Conservation (phyloP, 2,797 vertebrate genomes). For the Emydoidea blandingii region DNA sequence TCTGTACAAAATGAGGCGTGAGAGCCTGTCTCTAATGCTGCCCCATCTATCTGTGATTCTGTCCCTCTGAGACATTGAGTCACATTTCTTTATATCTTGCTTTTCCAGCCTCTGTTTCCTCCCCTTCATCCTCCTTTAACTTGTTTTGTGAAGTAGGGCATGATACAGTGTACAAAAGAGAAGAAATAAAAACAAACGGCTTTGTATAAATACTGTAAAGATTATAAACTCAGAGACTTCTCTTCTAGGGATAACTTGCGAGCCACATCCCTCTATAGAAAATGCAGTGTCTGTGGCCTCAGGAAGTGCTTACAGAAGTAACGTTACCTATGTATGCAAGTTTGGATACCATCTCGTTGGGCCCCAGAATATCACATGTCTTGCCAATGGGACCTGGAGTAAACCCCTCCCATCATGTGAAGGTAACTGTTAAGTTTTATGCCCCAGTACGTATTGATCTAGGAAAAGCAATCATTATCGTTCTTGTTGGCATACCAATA, state of each 20-base stretch:
- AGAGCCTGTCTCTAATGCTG: neutral
- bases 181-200: neutral
- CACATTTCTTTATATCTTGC: neutral
- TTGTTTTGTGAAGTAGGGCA: neutral
- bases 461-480: neutral
- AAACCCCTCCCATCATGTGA: constrained; percentile 85
- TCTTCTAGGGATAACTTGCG: constrained; percentile 83
- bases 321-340: constrained; percentile 84
- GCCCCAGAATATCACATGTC: constrained; percentile 83
- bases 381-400: constrained; percentile 88
- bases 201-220: neutral
- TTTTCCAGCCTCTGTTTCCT: neutral
- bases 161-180: neutral
- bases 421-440: constrained; percentile 43
- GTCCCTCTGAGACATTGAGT: neutral
- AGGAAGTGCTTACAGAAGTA: constrained; percentile 79
- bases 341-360: constrained; percentile 84
- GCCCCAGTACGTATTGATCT: rapidly evolving
- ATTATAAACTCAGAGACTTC: neutral
- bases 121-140: neutral
- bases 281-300: constrained; percentile 80
- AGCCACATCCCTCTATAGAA: constrained; percentile 82
- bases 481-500: neutral
- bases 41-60: neutral
- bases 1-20: neutral